Conservation (phyloP, 2,797 vertebrate species). For the Ptychadena robeensis region DNA sequence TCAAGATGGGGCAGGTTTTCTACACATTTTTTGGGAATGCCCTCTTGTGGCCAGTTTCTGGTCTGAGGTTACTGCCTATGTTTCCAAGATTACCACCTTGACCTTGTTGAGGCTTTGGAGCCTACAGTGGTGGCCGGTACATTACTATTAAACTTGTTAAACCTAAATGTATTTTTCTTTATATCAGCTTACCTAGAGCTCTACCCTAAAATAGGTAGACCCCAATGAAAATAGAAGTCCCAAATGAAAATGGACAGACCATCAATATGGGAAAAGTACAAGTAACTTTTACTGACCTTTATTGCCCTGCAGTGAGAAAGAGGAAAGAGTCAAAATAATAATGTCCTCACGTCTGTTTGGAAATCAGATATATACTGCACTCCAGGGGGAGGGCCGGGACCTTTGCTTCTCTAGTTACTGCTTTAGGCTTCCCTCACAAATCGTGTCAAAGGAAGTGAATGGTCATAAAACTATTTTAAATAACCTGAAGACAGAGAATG, state of each 20-base stretch:
- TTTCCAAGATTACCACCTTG: no score
- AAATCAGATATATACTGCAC: slow-evolving; percentile 3
- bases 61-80: no score
- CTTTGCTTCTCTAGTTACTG: slow-evolving; percentile 1
- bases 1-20: no score
- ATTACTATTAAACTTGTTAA: no score
- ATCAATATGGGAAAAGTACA: background rate
- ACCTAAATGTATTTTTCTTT: no score
- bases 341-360: background rate
- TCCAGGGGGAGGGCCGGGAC: slow-evolving; percentile 5
- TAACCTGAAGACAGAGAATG: slow-evolving; percentile 32
- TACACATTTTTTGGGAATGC: no score
- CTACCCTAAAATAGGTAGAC: background rate
- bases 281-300: background rate
- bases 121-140: no score
- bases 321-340: background rate
- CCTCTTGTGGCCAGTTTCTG: no score
- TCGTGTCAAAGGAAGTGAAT: slow-evolving; percentile 27
- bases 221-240: background rate
- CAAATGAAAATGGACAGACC: background rate
- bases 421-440: slow-evolving; percentile 28
- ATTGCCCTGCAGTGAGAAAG: background rate
- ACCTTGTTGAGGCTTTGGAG: no score
- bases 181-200: no score
- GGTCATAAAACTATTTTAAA: slow-evolving; percentile 35